A percentile compares a stretch with the other conserved stretches of the same genome.
Conservation (phyloP, 2,888 invertebrate genomes). For the Tetramorium bicarinatum region DNA sequence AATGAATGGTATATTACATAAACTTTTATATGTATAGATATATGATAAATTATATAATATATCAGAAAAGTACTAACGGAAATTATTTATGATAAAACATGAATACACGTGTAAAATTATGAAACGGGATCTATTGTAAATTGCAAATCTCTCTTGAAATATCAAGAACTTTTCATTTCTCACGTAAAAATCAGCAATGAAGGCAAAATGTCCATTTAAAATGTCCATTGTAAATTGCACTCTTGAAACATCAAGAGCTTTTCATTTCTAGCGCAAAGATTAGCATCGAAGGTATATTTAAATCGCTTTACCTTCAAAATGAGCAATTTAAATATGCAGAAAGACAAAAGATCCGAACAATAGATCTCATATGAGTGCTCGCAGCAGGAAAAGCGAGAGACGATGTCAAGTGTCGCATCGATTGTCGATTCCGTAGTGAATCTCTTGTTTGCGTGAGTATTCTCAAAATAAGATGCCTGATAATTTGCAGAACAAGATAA, state of each 20-base stretch:
- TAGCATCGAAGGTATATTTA: neutral
- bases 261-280: neutral
- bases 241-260: neutral
- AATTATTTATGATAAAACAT: neutral
- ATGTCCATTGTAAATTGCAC: neutral
- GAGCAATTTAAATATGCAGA: neutral
- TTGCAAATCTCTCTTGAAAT: neutral
- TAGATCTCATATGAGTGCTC: neutral
- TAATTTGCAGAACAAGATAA: neutral
- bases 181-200: too few relatives aligned
- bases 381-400: constrained; percentile 28
- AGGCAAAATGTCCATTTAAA: too few relatives aligned
- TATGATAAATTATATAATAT: constrained; percentile 3
- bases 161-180: neutral
- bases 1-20: neutral
- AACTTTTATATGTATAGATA: neutral
- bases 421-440: constrained; percentile 6
- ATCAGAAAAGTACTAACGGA: neutral
- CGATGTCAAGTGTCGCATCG: constrained; percentile 18
- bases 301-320: neutral
- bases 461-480: neutral
- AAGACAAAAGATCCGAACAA: constrained; percentile 14
- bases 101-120: neutral
- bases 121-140: neutral
- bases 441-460: neutral